These are phyloP conservation scores for Plotosus lineatus DNA, from an alignment of 2,113 vertebrate species.

Conservation along the genomic window DNA sequence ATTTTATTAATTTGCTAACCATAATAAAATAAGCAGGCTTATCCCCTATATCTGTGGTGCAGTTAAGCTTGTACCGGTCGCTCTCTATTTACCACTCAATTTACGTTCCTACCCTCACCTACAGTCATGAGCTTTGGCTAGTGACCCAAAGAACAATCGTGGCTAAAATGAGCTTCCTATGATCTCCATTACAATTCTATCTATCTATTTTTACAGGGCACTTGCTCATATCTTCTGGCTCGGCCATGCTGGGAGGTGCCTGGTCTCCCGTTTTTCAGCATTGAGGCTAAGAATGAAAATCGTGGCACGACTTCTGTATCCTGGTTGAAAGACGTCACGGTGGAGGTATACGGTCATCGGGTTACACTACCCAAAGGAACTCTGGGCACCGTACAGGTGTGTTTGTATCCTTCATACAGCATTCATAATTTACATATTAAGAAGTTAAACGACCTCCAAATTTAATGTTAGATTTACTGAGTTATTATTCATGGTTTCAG, in stretches of 20 bases:
- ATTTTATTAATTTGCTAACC: not conserved
- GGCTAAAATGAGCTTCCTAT: no score
- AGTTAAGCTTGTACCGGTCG: no score
- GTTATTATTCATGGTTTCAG: slow-evolving; percentile 64
- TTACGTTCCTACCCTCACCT: no score
- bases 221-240: slow-evolving; percentile 93
- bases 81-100: no score
- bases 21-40: not conserved
- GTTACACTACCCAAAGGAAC: slow-evolving; percentile 86
- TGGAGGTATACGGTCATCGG: slow-evolving; percentile 91
- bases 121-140: no score
- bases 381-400: slow-evolving; percentile 89
- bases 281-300: slow-evolving; percentile 97
- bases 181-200: not conserved
- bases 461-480: not conserved
- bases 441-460: not conserved
- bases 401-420: slow-evolving; percentile 41
- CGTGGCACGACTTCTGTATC: slow-evolving; percentile 86
- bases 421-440: not conserved
- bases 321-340: slow-evolving; percentile 90
- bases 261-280: slow-evolving; percentile 89
- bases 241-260: slow-evolving; percentile 87
- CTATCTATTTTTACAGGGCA: slow-evolving; percentile 69
- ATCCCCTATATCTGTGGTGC: no score
- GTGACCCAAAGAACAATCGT: no score